Evolutionary conservation across 2,888 invertebrate species (phyloP).

Genomic region (Plagodis dolabraria): DNA sequence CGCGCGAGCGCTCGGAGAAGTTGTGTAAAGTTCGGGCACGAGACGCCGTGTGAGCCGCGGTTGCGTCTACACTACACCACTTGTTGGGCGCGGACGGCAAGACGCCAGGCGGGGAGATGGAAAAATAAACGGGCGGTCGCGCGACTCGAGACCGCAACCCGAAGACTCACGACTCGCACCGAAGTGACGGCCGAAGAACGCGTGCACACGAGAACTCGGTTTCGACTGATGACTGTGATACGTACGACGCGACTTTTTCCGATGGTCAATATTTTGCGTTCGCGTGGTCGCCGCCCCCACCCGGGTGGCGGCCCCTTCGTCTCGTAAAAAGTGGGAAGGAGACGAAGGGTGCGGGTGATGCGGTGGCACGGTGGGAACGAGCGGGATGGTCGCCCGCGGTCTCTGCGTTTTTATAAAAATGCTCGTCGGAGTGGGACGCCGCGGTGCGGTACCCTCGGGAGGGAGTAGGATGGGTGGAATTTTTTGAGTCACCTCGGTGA

Average conservation of each 20-base stretch:
- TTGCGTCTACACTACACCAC: constrained; percentile 70
- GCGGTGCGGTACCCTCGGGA: constrained; percentile 50
- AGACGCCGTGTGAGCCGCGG: constrained; percentile 71
- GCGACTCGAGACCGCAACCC: constrained; percentile 77
- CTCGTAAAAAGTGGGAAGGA: constrained; percentile 86
- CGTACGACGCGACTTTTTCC: constrained; percentile 85
- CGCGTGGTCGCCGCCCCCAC: constrained; percentile 83
- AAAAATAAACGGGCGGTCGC: constrained; percentile 72
- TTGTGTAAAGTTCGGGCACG: constrained; percentile 78
- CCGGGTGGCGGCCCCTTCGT: constrained; percentile 82
- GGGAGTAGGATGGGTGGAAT: constrained; percentile 79
- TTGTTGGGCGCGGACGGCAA: constrained; percentile 77
- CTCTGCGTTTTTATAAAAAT: constrained; percentile 85
- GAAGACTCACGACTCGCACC: constrained; percentile 81
- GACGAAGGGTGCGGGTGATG: constrained; percentile 80
- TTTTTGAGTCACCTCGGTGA: constrained; percentile 82
- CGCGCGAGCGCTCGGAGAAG: constrained; percentile 72
- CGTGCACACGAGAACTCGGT: constrained; percentile 80
- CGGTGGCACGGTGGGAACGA: constrained; percentile 75
- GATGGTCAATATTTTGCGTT: constrained; percentile 86
- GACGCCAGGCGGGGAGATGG: constrained; percentile 79
- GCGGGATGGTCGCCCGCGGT: constrained; percentile 80
- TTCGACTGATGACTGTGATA: constrained; percentile 86
- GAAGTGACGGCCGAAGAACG: constrained; percentile 76
- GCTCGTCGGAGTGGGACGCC: constrained; percentile 72